phyloP scores from a whole-genome alignment of 2,888 invertebrate species.

The Caenorhabditis imperialis region DNA sequence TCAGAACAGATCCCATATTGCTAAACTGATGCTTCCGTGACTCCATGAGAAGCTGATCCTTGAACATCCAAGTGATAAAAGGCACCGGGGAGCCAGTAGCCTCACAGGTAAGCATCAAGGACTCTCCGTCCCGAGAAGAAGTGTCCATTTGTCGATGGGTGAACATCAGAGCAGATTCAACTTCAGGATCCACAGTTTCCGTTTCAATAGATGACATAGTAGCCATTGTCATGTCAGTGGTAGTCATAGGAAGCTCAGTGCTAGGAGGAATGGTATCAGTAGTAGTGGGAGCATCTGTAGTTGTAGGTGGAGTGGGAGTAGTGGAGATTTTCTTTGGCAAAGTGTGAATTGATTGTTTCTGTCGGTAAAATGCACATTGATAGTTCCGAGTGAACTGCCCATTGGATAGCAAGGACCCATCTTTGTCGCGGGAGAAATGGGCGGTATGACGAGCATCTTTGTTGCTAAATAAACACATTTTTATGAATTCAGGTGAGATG shows the following conservation, averaged over 20 bases:
- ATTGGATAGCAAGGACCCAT: conserved; percentile 37
- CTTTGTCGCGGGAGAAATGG: conserved; percentile 44
- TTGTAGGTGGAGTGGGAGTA: not conserved
- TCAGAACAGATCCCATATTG: conserved; percentile 61
- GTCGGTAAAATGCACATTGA: conserved; percentile 36
- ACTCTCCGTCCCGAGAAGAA: conserved; percentile 68
- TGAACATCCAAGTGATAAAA: conserved; percentile 65
- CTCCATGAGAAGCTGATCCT: conserved; percentile 49
- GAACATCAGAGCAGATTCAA: conserved; percentile 11
- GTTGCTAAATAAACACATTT: conserved; percentile 18
- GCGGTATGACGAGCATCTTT: conserved; percentile 37
- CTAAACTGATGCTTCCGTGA: conserved; percentile 69
- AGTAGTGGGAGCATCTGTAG: not conserved
- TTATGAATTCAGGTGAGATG: not conserved
- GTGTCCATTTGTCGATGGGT: conserved; percentile 59
- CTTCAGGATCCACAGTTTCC: conserved; percentile 17
- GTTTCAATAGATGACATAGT: not conserved
- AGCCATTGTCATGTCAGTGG: not conserved
- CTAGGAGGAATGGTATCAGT: not conserved
- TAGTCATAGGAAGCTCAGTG: not conserved
- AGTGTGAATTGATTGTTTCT: conserved; percentile 23
- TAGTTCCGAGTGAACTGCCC: conserved; percentile 42
- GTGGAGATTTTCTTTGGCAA: conserved; percentile 9
- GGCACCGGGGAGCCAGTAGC: conserved; percentile 70
- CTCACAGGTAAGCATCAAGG: conserved; percentile 70